Percentiles rank a stretch among this genome's conserved stretches.
phyloP scores from a whole-genome alignment of 2,888 invertebrate genomes.

The Frankliniella intonsa region DNA sequence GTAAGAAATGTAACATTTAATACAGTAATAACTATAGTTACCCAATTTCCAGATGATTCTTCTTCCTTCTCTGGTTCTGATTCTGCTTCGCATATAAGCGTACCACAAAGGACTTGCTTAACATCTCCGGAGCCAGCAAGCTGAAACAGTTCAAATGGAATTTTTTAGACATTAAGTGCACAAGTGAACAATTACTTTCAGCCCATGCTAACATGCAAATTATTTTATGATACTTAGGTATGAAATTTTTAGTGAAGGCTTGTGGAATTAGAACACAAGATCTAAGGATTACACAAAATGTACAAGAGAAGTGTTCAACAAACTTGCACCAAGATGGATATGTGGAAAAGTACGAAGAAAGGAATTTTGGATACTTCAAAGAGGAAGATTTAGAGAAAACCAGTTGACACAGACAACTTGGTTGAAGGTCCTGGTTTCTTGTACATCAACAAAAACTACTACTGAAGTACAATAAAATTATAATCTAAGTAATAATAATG shows the following conservation, averaged over 20 bases:
- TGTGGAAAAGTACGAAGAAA: not conserved
- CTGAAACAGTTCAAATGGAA: conserved; percentile 40
- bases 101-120: conserved; percentile 80
- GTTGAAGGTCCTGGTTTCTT: too few relatives aligned
- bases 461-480: too few relatives aligned
- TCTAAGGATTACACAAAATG: too few relatives aligned
- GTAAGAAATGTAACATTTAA: not conserved
- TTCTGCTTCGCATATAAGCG: conserved; percentile 72
- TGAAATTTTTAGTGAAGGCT: too few relatives aligned
- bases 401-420: too few relatives aligned
- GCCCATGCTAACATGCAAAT: not conserved
- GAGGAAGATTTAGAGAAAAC: too few relatives aligned
- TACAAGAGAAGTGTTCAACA: not conserved
- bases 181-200: not conserved
- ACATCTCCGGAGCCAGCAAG: conserved; percentile 55
- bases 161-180: not conserved
- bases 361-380: too few relatives aligned
- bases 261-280: not conserved
- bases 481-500: not conserved
- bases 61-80: conserved; percentile 38
- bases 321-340: not conserved
- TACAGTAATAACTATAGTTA: conserved; percentile 31
- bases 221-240: too few relatives aligned
- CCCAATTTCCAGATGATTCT: conserved; percentile 40
- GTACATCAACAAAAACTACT: too few relatives aligned